These are phyloP conservation scores for fruit fly (Drosophila melanogaster) DNA, from an alignment of 1,140 invertebrate species.

Conservation along the genomic window DNA sequence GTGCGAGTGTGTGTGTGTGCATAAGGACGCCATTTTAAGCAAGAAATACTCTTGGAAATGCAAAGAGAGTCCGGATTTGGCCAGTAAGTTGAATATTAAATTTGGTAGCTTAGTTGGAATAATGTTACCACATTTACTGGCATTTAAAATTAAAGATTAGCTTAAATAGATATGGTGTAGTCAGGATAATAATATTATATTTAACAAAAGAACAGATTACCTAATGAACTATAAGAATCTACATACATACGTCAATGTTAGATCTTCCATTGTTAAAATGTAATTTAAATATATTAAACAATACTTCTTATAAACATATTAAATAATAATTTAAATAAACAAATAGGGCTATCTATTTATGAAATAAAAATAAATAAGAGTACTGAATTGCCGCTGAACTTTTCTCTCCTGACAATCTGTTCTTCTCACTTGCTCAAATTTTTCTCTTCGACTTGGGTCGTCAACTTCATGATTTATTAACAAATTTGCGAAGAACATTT, in stretches of 20 bases:
- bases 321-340: too few relatives aligned
- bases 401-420: not conserved
- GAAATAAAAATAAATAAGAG: not conserved
- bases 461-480: constrained; percentile 69
- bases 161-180: too few relatives aligned
- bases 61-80: not conserved
- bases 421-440: constrained; percentile 17
- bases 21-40: constrained; percentile 38
- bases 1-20: constrained; percentile 1
- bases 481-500: constrained; percentile 70
- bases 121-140: too few relatives aligned
- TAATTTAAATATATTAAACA: too few relatives aligned
- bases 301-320: too few relatives aligned
- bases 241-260: too few relatives aligned
- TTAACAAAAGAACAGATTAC: not conserved
- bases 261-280: too few relatives aligned
- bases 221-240: not conserved
- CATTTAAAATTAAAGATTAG: too few relatives aligned
- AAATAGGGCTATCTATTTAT: too few relatives aligned
- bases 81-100: not conserved
- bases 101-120: too few relatives aligned
- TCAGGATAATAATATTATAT: not conserved
- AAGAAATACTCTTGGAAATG: constrained; percentile 13
- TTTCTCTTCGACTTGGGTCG: constrained; percentile 20
- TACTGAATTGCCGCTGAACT: not conserved